Evolutionary conservation across 2,113 vertebrate species (phyloP), one percentile per base, ranked within the genome.

Genomic region (Aix galericulata): DNA sequence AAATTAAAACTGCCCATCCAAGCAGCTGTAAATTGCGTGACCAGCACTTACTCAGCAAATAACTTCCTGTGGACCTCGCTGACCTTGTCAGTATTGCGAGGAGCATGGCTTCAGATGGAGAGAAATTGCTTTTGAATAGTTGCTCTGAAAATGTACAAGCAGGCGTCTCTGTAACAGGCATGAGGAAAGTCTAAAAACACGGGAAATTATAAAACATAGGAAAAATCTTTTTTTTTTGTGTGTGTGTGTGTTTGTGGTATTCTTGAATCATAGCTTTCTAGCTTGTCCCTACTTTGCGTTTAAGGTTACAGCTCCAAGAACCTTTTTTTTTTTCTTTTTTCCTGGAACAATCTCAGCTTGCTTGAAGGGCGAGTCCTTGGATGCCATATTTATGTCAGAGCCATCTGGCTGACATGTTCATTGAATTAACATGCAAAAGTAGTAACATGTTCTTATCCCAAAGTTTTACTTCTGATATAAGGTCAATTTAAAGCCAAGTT

Each of bases 1-100:
- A 92, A 96, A 93, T 95, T 91, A 83, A 95, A 95, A 67, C 32
- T 11, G 14, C 60, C 82, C 68, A 89, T 84, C 86, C 78, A 76
- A 85, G 75, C 83, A 92, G 74, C 72, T 93, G 75, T 74, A 93
- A 94, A 91, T 44, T 94, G 81, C 88, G 59, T 72, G 79, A 87
- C 46, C 44, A 87, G 88, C 81, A 88, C 91, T 95, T 92, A 91
- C 34, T 94, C 96, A 96, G 93, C 87, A 94, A 91, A 94, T 78
- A 38, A 86, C 58, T 95, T 87, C 66, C 82, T 79, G 82, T 74
- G 91, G 90, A 90, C 93, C 86, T 91, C 40, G 16, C 60, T 91
- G 91, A 93, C 93, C 94, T 94, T 97, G 91, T 88, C 88, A 88
- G 82, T 94, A 84, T 42, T 79, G 44, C 50, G 55, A 88, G 53